Base-by-base conservation (phyloP, 2,888 invertebrate genomes). In the Pandemis heparana region DNA sequence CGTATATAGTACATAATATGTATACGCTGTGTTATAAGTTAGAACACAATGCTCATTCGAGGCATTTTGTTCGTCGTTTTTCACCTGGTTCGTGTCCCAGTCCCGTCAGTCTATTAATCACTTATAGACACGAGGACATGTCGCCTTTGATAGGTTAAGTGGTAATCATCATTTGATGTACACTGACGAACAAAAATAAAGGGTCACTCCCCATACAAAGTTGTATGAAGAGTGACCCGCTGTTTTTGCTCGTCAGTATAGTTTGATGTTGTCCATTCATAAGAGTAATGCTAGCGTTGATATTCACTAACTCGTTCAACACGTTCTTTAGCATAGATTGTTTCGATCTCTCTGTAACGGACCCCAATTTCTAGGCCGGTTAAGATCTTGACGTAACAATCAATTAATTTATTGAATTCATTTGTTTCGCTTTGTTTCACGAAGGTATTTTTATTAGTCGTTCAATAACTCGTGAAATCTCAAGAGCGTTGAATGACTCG, bases 391-490 rank as follows among this genome's bases (percentile, higher is more conserved):
- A 53, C 18, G 23, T 23, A 23, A 23, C 12, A 9, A 56, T 56
- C 9, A 56, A 56, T 23, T 23, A 23, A 23, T 12, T 23, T 23
- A 56, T 23, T 23, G 12, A 56, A 23, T 23, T 23, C 12, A 5
- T 56, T 56, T 56, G 56, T 56, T 56, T 56, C 56, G 23, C 23
- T 56, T 23, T 23, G 12, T 23, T 56, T 56, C 56, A 56, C 5
- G 6, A 23, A 56, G 23, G 12, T 12, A 18, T 56, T 56, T 65
- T 51, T 65, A 65, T 65, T 65, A n/a, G 46, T 23, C 46, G 23
- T 46, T 46, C 43, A 63, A 56, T 16, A 46, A 41, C 14, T 70
- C 43, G 41, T 61, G 51, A 62, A 43, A 71, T 61, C 43, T 51
- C 12, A 53, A 32, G 61, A 53, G 12, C 43, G 48, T 63, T 68